Percentiles rank a stretch among this genome's conserved stretches.
These are phyloP conservation scores for Cardiocondyla obscurior DNA, from an alignment of 1,140 invertebrate species.

Conservation along the genomic window DNA sequence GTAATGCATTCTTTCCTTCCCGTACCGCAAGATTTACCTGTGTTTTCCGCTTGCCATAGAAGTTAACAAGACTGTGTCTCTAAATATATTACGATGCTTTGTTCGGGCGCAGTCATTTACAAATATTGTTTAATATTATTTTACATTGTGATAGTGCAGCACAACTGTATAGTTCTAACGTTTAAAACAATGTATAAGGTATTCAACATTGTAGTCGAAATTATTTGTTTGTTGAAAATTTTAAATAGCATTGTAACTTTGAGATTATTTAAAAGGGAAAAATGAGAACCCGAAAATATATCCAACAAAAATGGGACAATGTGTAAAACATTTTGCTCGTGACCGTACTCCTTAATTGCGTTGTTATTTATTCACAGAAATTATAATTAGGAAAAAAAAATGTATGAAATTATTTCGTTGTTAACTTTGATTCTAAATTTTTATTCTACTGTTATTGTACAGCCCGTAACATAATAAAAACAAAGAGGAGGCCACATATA, in stretches of 20 bases:
- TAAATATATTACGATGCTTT: slow-evolving; percentile 24
- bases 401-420: not conserved
- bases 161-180: not conserved
- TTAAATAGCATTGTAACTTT: not conserved
- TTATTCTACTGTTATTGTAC: not conserved
- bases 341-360: too few relatives aligned
- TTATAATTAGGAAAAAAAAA: not conserved
- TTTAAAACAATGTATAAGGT: not conserved
- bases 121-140: slow-evolving; percentile 26
- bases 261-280: too few relatives aligned
- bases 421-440: not conserved
- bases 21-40: slow-evolving; percentile 40
- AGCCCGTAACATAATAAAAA: not conserved
- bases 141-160: not conserved
- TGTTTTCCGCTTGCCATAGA: slow-evolving; percentile 42
- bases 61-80: slow-evolving; percentile 20
- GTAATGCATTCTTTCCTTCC: slow-evolving; percentile 53
- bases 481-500: not conserved
- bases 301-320: not conserved
- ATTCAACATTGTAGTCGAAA: not conserved
- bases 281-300: too few relatives aligned
- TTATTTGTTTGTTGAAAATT: not conserved
- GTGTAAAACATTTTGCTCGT: not conserved
- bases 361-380: not conserved
- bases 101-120: not conserved